Percentiles rank a stretch among this genome's conserved stretches.
Evolutionary conservation across 2,797 vertebrate species (phyloP).

Genomic region (Thamnophis elegans): DNA sequence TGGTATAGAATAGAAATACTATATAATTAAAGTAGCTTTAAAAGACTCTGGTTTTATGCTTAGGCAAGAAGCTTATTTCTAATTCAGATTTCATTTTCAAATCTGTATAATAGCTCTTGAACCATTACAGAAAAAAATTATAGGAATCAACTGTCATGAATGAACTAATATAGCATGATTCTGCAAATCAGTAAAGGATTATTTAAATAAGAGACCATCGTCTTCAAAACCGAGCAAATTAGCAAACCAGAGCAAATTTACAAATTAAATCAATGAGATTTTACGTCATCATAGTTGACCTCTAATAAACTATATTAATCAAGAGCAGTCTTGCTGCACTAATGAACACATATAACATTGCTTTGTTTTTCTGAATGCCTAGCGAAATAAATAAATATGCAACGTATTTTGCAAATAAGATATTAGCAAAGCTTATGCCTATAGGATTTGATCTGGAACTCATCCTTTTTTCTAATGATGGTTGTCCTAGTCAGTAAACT

Average conservation of each 20-base stretch:
- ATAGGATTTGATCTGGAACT: neutral
- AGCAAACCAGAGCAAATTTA: neutral
- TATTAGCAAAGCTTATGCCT: neutral
- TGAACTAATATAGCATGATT: neutral
- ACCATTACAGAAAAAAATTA: neutral
- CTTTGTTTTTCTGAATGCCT: neutral
- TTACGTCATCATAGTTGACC: neutral
- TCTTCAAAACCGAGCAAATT: neutral
- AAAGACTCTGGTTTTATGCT: neutral
- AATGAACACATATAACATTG: neutral
- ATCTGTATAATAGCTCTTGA: neutral
- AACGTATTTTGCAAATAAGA: neutral
- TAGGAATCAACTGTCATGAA: neutral
- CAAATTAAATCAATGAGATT: neutral
- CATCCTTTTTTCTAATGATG: neutral
- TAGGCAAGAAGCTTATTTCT: neutral
- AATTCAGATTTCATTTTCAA: neutral
- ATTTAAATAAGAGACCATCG: neutral
- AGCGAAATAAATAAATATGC: neutral
- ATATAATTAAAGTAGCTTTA: neutral
- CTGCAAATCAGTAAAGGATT: neutral
- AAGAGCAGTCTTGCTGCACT: neutral
- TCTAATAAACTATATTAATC: neutral
- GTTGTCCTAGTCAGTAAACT: neutral
- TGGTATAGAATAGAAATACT: neutral